Conservation (phyloP, 2,797 vertebrate genomes). For the Falco peregrinus region DNA sequence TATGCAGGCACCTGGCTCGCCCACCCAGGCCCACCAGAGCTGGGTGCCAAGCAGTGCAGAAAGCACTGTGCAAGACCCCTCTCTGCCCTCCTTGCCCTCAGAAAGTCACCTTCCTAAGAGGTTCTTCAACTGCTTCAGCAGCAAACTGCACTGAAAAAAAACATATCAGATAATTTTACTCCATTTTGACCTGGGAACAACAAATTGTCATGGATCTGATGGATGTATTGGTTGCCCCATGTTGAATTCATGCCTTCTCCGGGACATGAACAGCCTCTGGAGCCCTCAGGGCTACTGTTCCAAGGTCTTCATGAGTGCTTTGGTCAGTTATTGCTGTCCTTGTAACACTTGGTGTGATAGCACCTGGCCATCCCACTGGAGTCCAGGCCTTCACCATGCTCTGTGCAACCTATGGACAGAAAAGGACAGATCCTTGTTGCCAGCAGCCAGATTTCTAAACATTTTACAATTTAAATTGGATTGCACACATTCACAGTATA, state of each 20-base stretch:
- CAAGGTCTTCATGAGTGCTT: background rate
- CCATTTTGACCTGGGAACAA: background rate
- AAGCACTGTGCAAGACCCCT: background rate
- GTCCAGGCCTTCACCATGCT: background rate
- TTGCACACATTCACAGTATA: background rate
- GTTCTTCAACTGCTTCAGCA: background rate
- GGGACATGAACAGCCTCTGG: background rate
- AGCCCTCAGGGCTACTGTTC: background rate
- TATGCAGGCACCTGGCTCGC: no score
- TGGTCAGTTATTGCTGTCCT: background rate
- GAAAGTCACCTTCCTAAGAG: background rate
- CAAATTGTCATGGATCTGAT: background rate
- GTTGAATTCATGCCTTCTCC: background rate
- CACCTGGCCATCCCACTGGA: background rate
- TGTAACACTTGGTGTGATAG: background rate
- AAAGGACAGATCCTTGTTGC: background rate
- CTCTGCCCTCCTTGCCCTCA: background rate
- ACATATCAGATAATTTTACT: background rate
- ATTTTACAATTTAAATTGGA: constrained; percentile 26
- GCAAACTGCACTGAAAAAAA: background rate
- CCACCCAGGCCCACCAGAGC: background rate
- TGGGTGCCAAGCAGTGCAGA: background rate
- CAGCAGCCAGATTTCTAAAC: background rate
- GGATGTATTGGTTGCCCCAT: rapidly evolving
- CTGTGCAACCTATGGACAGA: background rate